Evolutionary conservation across 2,888 invertebrate species (phyloP).

Genomic region (Nemoura dubitans): DNA sequence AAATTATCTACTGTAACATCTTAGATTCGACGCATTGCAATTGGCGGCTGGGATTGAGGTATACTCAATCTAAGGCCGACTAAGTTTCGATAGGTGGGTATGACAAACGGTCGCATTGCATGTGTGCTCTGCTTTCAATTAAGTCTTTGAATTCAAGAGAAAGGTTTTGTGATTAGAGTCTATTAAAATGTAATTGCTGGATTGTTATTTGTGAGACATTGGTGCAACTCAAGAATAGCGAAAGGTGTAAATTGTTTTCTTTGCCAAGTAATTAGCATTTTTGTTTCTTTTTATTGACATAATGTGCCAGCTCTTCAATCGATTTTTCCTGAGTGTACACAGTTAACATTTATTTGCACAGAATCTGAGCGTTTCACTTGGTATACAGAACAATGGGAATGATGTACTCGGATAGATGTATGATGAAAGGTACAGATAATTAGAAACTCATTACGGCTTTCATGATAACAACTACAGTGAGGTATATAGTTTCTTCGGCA

Average conservation of each 20-base stretch:
- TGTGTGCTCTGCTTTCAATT: neutral
- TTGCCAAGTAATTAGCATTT: neutral
- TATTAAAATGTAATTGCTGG: neutral
- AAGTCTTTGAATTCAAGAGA: neutral
- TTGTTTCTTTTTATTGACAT: constrained; percentile 12
- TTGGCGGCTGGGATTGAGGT: neutral
- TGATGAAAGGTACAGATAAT: constrained; percentile 27
- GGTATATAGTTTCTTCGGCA: neutral
- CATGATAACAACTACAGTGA: neutral
- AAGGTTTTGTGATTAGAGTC: neutral
- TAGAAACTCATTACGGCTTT: neutral
- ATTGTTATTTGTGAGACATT: neutral
- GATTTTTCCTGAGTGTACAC: neutral
- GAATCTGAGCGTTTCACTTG: neutral
- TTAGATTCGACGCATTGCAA: neutral
- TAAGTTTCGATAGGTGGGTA: neutral
- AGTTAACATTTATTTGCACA: neutral
- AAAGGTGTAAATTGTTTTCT: constrained; percentile 28
- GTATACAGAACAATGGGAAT: neutral
- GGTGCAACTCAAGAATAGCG: neutral
- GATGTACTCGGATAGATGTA: neutral
- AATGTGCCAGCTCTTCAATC: neutral
- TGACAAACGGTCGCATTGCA: neutral
- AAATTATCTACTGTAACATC: neutral
- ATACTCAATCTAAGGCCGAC: too few relatives aligned